These are phyloP conservation scores for Dryocosmus kuriphilus DNA, from an alignment of 2,888 invertebrate genomes.

Conservation along the genomic window DNA sequence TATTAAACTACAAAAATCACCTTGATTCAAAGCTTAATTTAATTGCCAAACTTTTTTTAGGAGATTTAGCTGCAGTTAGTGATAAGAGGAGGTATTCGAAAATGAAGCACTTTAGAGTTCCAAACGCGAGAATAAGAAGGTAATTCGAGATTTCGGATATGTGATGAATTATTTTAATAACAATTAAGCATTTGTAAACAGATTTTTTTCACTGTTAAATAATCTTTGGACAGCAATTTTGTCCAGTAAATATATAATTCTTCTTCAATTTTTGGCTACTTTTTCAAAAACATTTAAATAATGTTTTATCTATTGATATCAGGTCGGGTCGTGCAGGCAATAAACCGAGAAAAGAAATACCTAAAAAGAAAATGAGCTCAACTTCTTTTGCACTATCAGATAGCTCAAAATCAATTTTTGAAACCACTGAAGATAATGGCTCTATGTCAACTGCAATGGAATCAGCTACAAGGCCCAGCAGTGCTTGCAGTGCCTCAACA, in stretches of 20 bases:
- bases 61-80: constrained; percentile 47
- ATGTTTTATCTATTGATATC: background rate
- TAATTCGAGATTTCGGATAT: background rate
- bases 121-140: constrained; percentile 15
- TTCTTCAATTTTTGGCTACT: background rate
- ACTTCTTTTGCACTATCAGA: background rate
- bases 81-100: constrained; percentile 34
- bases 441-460: background rate
- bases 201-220: no score
- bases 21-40: background rate
- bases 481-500: background rate
- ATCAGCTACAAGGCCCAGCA: constrained; percentile 2
- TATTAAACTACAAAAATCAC: no score
- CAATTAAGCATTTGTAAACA: no score
- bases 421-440: background rate
- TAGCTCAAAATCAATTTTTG: background rate
- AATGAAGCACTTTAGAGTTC: background rate
- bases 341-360: background rate
- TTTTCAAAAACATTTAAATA: background rate
- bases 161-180: no score
- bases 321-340: background rate
- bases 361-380: background rate
- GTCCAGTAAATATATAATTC: background rate
- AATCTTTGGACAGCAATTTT: no score
- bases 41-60: constrained; percentile 25